Evolutionary conservation across 2,888 invertebrate genomes (phyloP), one percentile per base, ranked within the genome.

Genomic region (Gisinianus flammeolus): DNA sequence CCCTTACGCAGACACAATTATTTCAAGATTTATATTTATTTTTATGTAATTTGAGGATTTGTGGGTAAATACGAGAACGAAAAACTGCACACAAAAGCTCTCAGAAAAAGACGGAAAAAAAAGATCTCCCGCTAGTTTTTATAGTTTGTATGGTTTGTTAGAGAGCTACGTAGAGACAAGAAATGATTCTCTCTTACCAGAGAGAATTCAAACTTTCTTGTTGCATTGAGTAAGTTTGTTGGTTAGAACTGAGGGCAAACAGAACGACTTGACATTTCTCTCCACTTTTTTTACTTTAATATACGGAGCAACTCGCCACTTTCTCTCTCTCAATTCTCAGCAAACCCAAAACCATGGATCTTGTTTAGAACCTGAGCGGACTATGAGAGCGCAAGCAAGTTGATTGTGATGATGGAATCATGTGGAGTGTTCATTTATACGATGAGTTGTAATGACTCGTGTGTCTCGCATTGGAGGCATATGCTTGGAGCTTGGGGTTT

Each of bases 401-500:
- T 62, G 24, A 16, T 70, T 2, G 5, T 70, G 71, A 30, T 54
- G 71, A 54, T 54, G 71, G 71, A 71, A 54, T 56, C 71, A 71
- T 71, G 71, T 71, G 71, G 71, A 71, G 71, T 28, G 35, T 26
- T 35, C 71, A 54, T 71, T 71, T 71, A 44, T 35, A 22, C 28
- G 54, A 54, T 71, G 22, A 71, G 35, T 30, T 71, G 54, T 54
- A 71, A 71, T 71, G 71, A 71, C 71, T 71, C 28, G 26, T 56
- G 28, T 71, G 31, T 70, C 33, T 68, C 33, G 24, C 33, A n/a
- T 30, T 66, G 22, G 70, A 70, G n/a, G 30, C n/a, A 70, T 70
- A 30, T 54, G 54, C 54, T 30, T 24, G 2, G 5, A n/a, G 16
- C n/a, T 26, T 24, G 28, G 26, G 26, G 44, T 44, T 62, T 62